Evolutionary conservation across 1,140 invertebrate species (phyloP).

Genomic region (Atta colombica): DNA sequence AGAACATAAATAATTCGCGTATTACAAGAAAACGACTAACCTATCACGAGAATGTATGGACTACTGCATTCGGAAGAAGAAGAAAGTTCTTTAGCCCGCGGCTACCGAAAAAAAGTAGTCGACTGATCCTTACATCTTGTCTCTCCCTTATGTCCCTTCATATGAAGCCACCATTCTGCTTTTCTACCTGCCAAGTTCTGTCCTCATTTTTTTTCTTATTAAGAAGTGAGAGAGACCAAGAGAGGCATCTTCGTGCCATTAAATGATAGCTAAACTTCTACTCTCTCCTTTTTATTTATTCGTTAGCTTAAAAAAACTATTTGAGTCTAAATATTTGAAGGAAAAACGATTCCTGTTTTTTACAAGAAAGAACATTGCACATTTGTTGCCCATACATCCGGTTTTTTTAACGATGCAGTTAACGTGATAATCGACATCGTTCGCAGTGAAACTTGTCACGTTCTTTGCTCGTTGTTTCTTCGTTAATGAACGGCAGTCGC

Average conservation of each 20-base stretch:
- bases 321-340: neutral
- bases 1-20: neutral
- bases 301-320: neutral
- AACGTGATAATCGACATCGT: constrained; percentile 6
- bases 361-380: neutral
- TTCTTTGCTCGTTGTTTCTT: neutral
- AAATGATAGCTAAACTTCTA: neutral
- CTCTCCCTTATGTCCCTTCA: neutral
- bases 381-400: neutral
- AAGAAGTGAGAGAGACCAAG: neutral
- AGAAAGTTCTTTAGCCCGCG: constrained; percentile 5
- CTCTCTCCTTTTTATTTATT: constrained; percentile 1
- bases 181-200: constrained; percentile 8
- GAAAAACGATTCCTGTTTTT: neutral
- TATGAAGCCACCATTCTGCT: neutral
- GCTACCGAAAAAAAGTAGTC: constrained; percentile 54
- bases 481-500: neutral
- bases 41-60: constrained; percentile 22
- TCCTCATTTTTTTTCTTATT: neutral
- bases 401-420: neutral
- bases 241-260: neutral
- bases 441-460: neutral
- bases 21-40: constrained; percentile 1
- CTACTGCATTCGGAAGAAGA: neutral
- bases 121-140: neutral